These are phyloP conservation scores for Callyntrura sp. DNA, from an alignment of 2,888 invertebrate genomes.

Conservation along the genomic window DNA sequence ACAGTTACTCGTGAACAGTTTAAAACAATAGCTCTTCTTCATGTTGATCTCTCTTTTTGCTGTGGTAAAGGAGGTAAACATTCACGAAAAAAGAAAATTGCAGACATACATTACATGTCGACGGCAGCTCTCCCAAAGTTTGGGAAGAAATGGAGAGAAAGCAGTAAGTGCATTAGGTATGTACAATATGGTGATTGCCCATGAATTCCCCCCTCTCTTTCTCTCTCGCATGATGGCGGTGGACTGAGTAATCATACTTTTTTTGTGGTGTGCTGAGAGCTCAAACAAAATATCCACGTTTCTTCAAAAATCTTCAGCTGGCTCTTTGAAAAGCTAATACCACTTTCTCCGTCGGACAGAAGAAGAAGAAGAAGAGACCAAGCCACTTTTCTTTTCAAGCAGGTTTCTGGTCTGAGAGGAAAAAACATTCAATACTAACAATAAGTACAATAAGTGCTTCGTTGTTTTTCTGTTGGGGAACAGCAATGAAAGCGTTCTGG, in stretches of 20 bases:
- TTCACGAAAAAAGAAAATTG: not conserved
- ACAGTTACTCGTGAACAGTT: not conserved
- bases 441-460: not conserved
- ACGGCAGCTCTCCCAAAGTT: not conserved
- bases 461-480: not conserved
- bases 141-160: not conserved
- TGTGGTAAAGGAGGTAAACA: not conserved
- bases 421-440: not conserved
- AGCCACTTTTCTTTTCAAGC: conserved; percentile 12
- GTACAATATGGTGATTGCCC: not conserved
- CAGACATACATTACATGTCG: not conserved
- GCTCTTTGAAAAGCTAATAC: conserved; percentile 30
- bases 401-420: not conserved
- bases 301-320: not conserved
- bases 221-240: too few relatives aligned
- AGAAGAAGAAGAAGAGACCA: too few relatives aligned
- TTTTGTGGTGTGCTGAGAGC: conserved; percentile 37
- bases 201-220: not conserved
- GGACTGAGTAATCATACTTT: conserved; percentile 51
- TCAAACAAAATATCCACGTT: conserved; percentile 55
- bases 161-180: not conserved
- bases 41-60: not conserved
- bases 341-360: conserved; percentile 9
- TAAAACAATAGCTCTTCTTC: conserved; percentile 23
- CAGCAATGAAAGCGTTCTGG: not conserved